Conservation (phyloP, 2,113 vertebrate genomes). For the Beaufortia kweichowensis region DNA sequence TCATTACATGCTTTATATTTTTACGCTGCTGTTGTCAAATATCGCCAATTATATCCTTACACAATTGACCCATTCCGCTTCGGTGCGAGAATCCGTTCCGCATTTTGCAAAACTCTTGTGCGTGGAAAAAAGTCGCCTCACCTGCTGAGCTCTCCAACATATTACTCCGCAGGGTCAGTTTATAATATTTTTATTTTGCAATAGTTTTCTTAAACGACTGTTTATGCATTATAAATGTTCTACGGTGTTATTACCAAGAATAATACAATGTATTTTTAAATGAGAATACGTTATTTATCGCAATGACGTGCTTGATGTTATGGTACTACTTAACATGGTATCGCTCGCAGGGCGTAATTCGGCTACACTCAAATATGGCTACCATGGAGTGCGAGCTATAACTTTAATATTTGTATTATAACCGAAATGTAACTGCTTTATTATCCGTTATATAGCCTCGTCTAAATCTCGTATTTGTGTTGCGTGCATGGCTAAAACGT, state of each 20-base stretch:
- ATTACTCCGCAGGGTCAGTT: conserved; percentile 80
- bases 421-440: conserved; percentile 14
- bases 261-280: not conserved
- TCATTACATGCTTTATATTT: too few relatives aligned
- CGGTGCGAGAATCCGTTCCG: not conserved
- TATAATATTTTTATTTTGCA: conserved; percentile 40
- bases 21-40: too few relatives aligned
- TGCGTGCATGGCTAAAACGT: not conserved
- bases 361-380: conserved; percentile 63
- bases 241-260: not conserved
- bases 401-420: conserved; percentile 58
- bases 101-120: conserved; percentile 15
- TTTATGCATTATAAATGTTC: not conserved
- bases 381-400: conserved; percentile 58
- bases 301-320: conserved; percentile 19
- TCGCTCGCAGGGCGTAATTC: conserved; percentile 42
- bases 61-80: conserved; percentile 6
- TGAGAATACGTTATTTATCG: not conserved
- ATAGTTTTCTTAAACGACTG: not conserved
- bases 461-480: not conserved
- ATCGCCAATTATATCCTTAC: not conserved
- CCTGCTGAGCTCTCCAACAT: conserved; percentile 76
- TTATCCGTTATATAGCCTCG: not conserved
- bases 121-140: conserved; percentile 64
- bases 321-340: conserved; percentile 55